Conservation (phyloP, 2,797 vertebrate species). For the Acanthopagrus latus region DNA sequence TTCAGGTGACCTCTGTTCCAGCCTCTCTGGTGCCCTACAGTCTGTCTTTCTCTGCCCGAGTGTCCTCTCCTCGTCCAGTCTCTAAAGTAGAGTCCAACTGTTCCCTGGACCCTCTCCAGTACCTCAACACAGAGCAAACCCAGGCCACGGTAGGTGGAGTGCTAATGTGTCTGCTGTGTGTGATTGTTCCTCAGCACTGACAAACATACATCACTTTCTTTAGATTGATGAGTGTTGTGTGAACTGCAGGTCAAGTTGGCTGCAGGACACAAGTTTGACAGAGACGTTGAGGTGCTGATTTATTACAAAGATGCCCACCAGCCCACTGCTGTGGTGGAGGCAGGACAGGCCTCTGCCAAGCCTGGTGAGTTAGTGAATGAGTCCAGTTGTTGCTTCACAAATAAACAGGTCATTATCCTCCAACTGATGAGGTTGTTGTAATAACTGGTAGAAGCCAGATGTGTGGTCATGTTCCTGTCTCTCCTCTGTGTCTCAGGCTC, state of each 20-base stretch:
- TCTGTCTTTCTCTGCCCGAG: too few species aligned
- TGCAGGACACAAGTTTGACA: slow-evolving; percentile 87
- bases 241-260: slow-evolving; percentile 83
- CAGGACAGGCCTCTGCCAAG: slow-evolving; percentile 67
- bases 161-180: slow-evolving; percentile 1
- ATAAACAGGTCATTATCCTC: not conserved
- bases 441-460: not conserved
- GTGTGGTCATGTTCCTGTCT: not conserved
- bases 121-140: slow-evolving; percentile 81
- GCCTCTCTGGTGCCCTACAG: too few species aligned
- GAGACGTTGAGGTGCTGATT: slow-evolving; percentile 87
- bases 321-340: slow-evolving; percentile 87
- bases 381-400: not conserved
- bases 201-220: not conserved
- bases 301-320: slow-evolving; percentile 86
- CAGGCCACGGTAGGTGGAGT: slow-evolving; percentile 82
- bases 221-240: not conserved
- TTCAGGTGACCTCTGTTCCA: too few species aligned
- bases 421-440: not conserved
- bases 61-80: too few species aligned
- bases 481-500: slow-evolving; percentile 73
- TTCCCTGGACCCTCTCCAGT: slow-evolving; percentile 81
- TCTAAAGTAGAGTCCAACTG: slow-evolving; percentile 86
- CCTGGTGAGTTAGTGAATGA: slow-evolving; percentile 73
- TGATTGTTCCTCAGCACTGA: not conserved